Percentiles rank a stretch among this genome's conserved stretches.
Evolutionary conservation across 2,797 vertebrate species (phyloP).

Genomic region (Phylloscopus collybita): DNA sequence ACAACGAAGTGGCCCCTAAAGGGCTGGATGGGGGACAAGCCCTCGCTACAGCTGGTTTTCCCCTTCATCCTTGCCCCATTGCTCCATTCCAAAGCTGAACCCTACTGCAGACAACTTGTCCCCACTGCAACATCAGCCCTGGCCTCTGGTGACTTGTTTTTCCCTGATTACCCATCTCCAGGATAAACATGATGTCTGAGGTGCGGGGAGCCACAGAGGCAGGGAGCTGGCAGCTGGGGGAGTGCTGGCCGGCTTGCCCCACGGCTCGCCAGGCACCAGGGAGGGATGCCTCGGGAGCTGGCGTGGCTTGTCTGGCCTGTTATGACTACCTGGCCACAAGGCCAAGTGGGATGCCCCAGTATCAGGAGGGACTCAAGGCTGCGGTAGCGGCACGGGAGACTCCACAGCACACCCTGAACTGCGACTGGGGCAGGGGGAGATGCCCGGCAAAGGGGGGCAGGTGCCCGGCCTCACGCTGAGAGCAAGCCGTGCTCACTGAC

Average conservation of each 20-base stretch:
- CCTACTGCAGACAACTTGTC: not conserved
- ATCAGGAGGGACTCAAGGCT: conserved; percentile 68
- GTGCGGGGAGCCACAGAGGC: rapidly evolving
- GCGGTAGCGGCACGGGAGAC: not conserved
- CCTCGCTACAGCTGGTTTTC: not conserved
- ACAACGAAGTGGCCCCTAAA: conserved; percentile 15
- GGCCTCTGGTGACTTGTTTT: conserved; percentile 1
- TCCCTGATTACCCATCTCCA: not conserved
- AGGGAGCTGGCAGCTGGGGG: not conserved
- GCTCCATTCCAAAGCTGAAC: not conserved
- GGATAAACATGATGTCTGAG: not conserved
- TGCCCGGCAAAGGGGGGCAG: not conserved
- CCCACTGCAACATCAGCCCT: not conserved
- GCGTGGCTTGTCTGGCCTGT: not conserved
- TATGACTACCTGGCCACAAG: conserved; percentile 71
- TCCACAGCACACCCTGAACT: not conserved
- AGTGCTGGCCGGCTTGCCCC: not conserved
- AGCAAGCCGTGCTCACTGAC: rapidly evolving
- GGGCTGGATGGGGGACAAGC: not conserved
- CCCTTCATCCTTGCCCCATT: not conserved
- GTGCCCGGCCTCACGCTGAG: not conserved
- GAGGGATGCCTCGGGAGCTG: not conserved
- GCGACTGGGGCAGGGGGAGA: not conserved
- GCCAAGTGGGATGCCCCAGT: conserved; percentile 14
- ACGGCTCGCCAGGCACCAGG: not conserved